phyloP scores from a whole-genome alignment of 2,888 invertebrate species.

The Drosophila neutralis region DNA sequence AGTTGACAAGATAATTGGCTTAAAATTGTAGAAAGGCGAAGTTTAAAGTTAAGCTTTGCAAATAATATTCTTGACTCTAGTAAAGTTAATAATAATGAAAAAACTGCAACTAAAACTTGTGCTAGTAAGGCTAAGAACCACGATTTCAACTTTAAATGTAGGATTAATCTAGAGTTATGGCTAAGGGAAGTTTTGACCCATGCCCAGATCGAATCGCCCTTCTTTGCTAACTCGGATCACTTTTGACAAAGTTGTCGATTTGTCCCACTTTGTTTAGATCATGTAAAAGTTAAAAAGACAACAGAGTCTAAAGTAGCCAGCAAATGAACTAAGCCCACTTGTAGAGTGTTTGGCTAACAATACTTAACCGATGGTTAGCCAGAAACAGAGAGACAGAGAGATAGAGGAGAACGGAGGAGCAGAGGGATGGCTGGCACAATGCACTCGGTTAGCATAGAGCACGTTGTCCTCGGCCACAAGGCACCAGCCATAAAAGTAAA shows the following conservation, averaged over 20 bases:
- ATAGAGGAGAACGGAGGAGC: no score
- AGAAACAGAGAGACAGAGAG: not conserved
- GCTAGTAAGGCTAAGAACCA: not conserved
- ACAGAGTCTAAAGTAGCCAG: not conserved
- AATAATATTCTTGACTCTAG: not conserved
- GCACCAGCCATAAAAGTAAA: constrained; percentile 78
- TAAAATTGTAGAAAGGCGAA: accelerated
- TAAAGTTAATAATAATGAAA: not conserved
- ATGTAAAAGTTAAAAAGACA: not conserved
- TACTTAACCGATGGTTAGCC: constrained; percentile 45
- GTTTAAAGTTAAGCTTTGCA: no score
- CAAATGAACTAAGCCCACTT: constrained; percentile 24
- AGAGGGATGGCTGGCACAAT: constrained; percentile 13
- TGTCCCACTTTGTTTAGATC: not conserved
- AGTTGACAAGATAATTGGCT: not conserved
- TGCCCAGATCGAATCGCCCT: no score
- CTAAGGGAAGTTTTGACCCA: no score
- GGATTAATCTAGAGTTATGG: not conserved
- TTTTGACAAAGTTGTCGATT: not conserved
- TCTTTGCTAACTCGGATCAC: no score
- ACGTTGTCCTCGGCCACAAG: constrained; percentile 41
- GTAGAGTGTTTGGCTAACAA: constrained; percentile 35
- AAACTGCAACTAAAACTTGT: not conserved
- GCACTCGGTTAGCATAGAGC: constrained; percentile 15
- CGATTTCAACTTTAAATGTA: accelerated